phyloP scores from a whole-genome alignment of 2,888 invertebrate species.

The Tetanocera ferruginea region DNA sequence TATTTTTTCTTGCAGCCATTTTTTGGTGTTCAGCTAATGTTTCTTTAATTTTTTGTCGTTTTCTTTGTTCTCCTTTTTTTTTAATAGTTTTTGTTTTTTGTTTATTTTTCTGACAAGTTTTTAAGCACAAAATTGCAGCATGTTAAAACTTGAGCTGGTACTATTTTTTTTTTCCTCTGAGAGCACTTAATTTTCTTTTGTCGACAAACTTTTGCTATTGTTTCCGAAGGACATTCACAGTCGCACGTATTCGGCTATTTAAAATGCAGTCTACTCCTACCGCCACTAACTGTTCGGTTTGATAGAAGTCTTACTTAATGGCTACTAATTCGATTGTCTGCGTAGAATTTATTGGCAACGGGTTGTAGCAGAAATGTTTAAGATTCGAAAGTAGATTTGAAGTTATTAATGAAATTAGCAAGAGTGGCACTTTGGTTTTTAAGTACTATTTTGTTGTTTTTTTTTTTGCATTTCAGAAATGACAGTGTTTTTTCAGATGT shows the following conservation, averaged over 20 bases:
- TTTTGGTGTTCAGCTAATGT: not conserved
- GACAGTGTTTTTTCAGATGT: too few species aligned
- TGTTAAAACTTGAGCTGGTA: conserved; percentile 16
- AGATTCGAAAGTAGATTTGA: not conserved
- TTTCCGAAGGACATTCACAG: conserved; percentile 5
- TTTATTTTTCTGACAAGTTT: not conserved
- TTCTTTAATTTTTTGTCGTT: not conserved
- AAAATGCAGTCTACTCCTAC: not conserved
- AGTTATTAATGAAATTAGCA: too few species aligned
- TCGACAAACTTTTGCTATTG: not conserved
- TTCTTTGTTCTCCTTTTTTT: not conserved
- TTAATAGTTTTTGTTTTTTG: not conserved
- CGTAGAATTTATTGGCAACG: not conserved
- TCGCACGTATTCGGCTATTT: not conserved
- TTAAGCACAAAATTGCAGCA: not conserved
- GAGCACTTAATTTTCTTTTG: conserved; percentile 35
- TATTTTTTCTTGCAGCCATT: not conserved
- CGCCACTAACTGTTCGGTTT: too few species aligned
- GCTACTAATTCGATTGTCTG: conserved; percentile 10
- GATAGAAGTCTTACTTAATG: too few species aligned
- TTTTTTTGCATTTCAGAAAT: too few species aligned
- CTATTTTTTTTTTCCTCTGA: conserved; percentile 10
- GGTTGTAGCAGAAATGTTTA: not conserved
- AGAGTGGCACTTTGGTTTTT: too few species aligned
- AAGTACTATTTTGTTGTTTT: too few species aligned